These are phyloP conservation scores for Lasiommata megera DNA, from an alignment of 2,888 invertebrate species.

Conservation along the genomic window DNA sequence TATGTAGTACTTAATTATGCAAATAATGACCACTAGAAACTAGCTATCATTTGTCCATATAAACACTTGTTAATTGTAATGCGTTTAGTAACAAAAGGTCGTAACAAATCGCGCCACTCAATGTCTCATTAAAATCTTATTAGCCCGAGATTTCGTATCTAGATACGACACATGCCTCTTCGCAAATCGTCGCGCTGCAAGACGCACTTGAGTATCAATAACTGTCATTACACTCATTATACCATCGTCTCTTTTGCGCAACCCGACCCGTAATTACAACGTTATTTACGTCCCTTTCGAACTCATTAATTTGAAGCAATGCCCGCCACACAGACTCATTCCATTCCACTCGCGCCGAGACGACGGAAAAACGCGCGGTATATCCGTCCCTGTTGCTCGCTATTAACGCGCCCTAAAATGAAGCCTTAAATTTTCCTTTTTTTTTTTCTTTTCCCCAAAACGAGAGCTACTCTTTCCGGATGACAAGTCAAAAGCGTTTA, in stretches of 20 bases:
- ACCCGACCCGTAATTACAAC: slow-evolving; percentile 68
- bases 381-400: slow-evolving; percentile 56
- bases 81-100: slow-evolving; percentile 4
- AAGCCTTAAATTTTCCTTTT: slow-evolving; percentile 53
- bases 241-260: slow-evolving; percentile 75
- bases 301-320: slow-evolving; percentile 69
- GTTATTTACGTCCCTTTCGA: slow-evolving; percentile 72
- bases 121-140: slow-evolving; percentile 70
- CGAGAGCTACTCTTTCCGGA: slow-evolving; percentile 51
- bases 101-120: slow-evolving; percentile 36
- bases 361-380: slow-evolving; percentile 49
- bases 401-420: slow-evolving; percentile 44
- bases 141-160: slow-evolving; percentile 55
- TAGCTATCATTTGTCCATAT: background rate
- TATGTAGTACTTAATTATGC: too few species aligned
- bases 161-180: slow-evolving; percentile 53
- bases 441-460: slow-evolving; percentile 49
- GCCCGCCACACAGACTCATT: slow-evolving; percentile 55
- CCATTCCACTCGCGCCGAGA: slow-evolving; percentile 70
- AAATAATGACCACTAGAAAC: background rate
- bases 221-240: slow-evolving; percentile 74
- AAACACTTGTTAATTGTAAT: slow-evolving; percentile 16
- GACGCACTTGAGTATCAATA: slow-evolving; percentile 64
- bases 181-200: slow-evolving; percentile 36
- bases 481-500: slow-evolving; percentile 57